phyloP scores from a whole-genome alignment of 2,113 vertebrate species.

The Prionailurus viverrinus region DNA sequence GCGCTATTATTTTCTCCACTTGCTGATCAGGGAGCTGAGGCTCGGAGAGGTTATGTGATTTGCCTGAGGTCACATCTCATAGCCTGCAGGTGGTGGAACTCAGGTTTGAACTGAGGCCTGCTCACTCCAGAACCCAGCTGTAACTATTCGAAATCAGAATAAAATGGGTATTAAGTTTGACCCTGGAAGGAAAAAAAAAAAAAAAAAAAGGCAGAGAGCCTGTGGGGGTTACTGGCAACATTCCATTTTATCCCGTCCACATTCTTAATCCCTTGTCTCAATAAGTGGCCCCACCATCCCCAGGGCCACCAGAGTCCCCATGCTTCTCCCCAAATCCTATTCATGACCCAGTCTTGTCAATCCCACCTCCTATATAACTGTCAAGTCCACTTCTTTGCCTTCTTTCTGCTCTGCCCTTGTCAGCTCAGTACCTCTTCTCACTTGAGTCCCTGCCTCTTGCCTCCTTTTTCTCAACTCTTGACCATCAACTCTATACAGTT shows the following conservation, averaged over 20 bases:
- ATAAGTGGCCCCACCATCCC: neutral
- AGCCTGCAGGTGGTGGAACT: neutral
- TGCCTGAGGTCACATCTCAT: neutral
- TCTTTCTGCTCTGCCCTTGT: neutral
- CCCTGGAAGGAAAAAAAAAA: neutral
- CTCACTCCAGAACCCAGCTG: neutral
- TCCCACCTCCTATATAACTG: neutral
- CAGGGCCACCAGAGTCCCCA: neutral
- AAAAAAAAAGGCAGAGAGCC: neutral
- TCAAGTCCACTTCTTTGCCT: neutral
- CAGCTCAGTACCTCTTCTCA: neutral
- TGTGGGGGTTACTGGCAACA: neutral
- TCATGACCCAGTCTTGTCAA: neutral
- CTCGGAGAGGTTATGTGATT: neutral
- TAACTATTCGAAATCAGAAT: neutral
- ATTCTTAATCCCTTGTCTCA: neutral
- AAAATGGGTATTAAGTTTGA: neutral
- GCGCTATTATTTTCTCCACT: neutral
- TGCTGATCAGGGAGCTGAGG: neutral
- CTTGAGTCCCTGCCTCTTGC: neutral
- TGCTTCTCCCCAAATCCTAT: neutral
- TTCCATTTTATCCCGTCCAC: neutral
- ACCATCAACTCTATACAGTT: neutral
- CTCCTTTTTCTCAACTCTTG: neutral
- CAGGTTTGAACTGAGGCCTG: neutral